Conservation (phyloP, 2,113 vertebrate genomes). For the Brienomyrus longianalis region DNA sequence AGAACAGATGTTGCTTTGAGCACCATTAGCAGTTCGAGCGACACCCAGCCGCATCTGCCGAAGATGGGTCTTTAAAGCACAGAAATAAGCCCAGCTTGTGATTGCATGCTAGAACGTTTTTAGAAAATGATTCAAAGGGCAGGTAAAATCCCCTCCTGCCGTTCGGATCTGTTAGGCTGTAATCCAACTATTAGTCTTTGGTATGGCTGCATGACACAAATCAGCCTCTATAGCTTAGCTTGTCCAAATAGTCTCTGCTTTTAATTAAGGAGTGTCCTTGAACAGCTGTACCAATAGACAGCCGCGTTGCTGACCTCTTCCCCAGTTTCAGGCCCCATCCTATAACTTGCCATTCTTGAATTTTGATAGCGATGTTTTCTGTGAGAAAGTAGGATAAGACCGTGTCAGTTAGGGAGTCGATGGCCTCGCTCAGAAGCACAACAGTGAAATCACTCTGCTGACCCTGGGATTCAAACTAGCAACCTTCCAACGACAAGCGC, state of each 20-base stretch:
- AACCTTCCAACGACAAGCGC: background rate
- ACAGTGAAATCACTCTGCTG: background rate
- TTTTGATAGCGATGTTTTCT: background rate
- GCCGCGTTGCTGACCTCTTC: background rate
- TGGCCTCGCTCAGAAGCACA: background rate
- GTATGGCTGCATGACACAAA: background rate
- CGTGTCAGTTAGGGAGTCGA: background rate
- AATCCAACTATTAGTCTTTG: background rate
- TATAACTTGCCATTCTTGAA: background rate
- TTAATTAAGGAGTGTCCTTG: background rate
- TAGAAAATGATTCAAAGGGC: background rate
- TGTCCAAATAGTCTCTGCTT: background rate
- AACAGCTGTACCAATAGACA: background rate
- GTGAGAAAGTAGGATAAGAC: background rate
- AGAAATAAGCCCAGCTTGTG: background rate
- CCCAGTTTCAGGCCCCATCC: background rate
- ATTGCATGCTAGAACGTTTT: background rate
- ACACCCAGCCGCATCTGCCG: background rate
- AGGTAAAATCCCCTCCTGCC: background rate
- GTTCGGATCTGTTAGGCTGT: background rate
- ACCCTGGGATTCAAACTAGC: background rate
- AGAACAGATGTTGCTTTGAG: background rate
- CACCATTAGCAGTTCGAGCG: background rate
- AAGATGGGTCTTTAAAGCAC: background rate
- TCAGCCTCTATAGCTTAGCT: background rate